These are phyloP conservation scores for Rafetus swinhoei DNA, from an alignment of 2,113 vertebrate species.

Conservation along the genomic window DNA sequence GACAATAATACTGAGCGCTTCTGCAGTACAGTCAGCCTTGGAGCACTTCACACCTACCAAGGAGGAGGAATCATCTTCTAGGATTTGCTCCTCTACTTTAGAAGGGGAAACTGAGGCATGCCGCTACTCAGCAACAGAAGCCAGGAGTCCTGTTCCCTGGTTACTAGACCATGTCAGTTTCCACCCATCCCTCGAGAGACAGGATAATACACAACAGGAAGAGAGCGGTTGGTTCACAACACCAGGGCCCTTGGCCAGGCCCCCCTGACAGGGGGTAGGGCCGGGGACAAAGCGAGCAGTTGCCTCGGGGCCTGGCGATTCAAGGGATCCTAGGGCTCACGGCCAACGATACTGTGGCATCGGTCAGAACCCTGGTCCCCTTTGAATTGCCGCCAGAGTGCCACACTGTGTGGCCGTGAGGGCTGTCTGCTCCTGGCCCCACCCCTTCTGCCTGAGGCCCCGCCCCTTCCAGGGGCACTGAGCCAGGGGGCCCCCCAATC, in stretches of 20 bases:
- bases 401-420: too few relatives aligned
- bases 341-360: too few relatives aligned
- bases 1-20: neutral
- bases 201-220: neutral
- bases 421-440: too few relatives aligned
- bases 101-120: neutral
- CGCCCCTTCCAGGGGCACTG: too few relatives aligned
- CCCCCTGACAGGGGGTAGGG: too few relatives aligned
- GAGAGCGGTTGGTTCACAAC: fast-evolving
- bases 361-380: too few relatives aligned
- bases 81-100: neutral
- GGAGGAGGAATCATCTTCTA: neutral
- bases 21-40: neutral
- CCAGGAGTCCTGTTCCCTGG: neutral
- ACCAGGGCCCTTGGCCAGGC: neutral
- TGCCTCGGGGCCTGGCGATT: too few relatives aligned
- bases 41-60: neutral
- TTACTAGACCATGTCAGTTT: neutral
- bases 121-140: neutral
- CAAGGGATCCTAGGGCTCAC: too few relatives aligned
- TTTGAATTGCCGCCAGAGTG: too few relatives aligned
- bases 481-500: too few relatives aligned
- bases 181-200: neutral
- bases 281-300: too few relatives aligned
- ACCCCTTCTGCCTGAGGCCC: too few relatives aligned